Base-by-base conservation (phyloP, 35 echinoderm and acorn worm genomes). In the Apostichopus parvimensis region DNA sequence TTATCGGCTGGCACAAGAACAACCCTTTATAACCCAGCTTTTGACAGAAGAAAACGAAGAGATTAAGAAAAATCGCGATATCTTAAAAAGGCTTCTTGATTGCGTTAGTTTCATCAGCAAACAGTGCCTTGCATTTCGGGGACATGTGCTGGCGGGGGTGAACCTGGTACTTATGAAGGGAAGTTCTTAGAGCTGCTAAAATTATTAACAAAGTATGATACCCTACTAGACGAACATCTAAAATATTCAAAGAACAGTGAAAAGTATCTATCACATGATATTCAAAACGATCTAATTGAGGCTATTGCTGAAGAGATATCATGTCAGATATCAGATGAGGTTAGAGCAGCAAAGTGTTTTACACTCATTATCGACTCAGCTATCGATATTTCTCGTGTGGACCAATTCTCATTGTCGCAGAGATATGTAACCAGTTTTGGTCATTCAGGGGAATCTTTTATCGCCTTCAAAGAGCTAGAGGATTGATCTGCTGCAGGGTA, bases 41-140 rank as follows among this genome's bases (percentile, higher is more conserved):
- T 83, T 83, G 34, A 28, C 55, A 28, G 20, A 83, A 53, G 53
- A 83, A 83, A 83, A 83, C 34, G 80, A 83, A 83, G 8, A 6
- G 80, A 56, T 83, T 56, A 83, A 26, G 12, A 83, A 54, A 80
- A 59, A 83, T 79, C 80, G 9, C 10, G 56, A 83, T 28, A 83
- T 52, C 8, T 83, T 83, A 56, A 83, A 28, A 56, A 83, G 80
- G 15, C 80, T 83, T 83, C 80, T 83, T 54, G 80, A 83, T 83
- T 83, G 52, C 53, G 56, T 14, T 18, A 83, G 9, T 56, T 83
- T 83, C 18, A 9, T 83, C 5, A 56, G 80, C 80, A 83, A 83
- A 83, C 80, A 56, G 5, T 53, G 80, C 56, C 80, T 83, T 73
- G 70, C 70, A 17, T 21, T 21, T 73, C 70, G 70, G n/a, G 70